phyloP scores from a whole-genome alignment of 2,797 vertebrate species.

The Nannoperca australis region DNA sequence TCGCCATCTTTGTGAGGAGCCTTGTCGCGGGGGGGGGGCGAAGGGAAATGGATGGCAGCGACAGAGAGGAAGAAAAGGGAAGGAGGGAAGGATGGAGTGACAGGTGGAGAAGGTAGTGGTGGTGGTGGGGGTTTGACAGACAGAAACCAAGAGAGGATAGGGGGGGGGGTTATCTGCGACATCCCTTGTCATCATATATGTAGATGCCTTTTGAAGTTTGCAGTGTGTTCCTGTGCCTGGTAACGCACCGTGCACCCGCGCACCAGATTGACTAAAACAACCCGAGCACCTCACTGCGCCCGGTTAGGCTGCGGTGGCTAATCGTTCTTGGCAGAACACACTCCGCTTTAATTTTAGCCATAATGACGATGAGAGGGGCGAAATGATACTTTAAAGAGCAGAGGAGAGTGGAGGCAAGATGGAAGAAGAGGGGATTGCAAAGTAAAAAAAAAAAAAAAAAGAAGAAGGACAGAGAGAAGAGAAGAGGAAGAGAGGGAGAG shows the following conservation, averaged over 20 bases:
- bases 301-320: slow-evolving; percentile 76
- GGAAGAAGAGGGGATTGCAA: slow-evolving; percentile 54
- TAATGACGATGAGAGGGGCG: slow-evolving; percentile 77
- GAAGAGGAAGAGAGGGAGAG: slow-evolving; percentile 33
- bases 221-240: slow-evolving; percentile 26
- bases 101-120: slow-evolving; percentile 55
- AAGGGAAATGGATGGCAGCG: slow-evolving; percentile 58
- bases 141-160: slow-evolving; percentile 37
- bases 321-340: slow-evolving; percentile 83
- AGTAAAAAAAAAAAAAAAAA: slow-evolving; percentile 63
- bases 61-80: slow-evolving; percentile 22
- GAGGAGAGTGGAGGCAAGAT: slow-evolving; percentile 58
- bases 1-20: slow-evolving; percentile 72
- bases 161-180: slow-evolving; percentile 51
- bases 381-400: slow-evolving; percentile 83
- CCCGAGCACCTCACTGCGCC: slow-evolving; percentile 60
- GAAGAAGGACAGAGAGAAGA: slow-evolving; percentile 46
- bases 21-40: slow-evolving; percentile 34
- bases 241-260: slow-evolving; percentile 25
- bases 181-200: slow-evolving; percentile 72
- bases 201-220: slow-evolving; percentile 74
- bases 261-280: slow-evolving; percentile 34
- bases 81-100: slow-evolving; percentile 53
- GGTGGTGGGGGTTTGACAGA: slow-evolving; percentile 39
- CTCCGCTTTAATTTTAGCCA: slow-evolving; percentile 84